These are phyloP conservation scores for Syritta pipiens DNA, from an alignment of 2,888 invertebrate species.

Conservation along the genomic window DNA sequence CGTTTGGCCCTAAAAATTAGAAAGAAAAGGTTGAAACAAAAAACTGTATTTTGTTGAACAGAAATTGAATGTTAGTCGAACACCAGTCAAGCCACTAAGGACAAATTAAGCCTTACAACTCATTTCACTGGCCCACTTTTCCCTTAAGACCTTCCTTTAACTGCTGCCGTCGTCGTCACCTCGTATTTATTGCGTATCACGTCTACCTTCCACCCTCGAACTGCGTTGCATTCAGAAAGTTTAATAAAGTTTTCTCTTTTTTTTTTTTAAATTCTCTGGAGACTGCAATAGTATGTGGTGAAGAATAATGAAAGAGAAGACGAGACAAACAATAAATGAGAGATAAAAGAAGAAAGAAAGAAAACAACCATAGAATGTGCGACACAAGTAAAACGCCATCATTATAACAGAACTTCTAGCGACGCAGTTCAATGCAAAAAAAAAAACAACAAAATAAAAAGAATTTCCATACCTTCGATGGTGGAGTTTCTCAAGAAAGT, in stretches of 20 bases:
- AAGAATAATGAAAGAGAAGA: too few species aligned
- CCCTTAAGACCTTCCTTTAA: too few species aligned
- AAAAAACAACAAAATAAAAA: too few species aligned
- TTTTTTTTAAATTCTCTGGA: constrained; percentile 13
- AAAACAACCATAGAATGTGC: constrained; percentile 14
- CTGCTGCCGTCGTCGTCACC: too few species aligned
- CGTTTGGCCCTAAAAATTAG: too few species aligned
- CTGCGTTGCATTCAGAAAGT: not conserved
- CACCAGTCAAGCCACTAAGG: too few species aligned
- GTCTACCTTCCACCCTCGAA: not conserved
- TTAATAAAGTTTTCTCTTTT: constrained; percentile 3
- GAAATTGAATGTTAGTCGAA: too few species aligned
- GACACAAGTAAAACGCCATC: constrained; percentile 27
- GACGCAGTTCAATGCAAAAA: constrained; percentile 16
- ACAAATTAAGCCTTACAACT: too few species aligned
- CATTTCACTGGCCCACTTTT: too few species aligned
- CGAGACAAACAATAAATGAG: constrained; percentile 25
- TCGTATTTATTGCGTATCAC: too few species aligned
- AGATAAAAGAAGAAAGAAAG: not conserved
- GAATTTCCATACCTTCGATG: not conserved
- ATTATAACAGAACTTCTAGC: constrained; percentile 21
- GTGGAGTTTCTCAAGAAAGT: constrained; percentile 1
- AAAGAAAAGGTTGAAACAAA: too few species aligned
- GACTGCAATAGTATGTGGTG: constrained; percentile 18
- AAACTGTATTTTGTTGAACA: too few species aligned